These are phyloP conservation scores for Stomatorhinus walkeri DNA, from an alignment of 2,797 vertebrate genomes.

Conservation along the genomic window DNA sequence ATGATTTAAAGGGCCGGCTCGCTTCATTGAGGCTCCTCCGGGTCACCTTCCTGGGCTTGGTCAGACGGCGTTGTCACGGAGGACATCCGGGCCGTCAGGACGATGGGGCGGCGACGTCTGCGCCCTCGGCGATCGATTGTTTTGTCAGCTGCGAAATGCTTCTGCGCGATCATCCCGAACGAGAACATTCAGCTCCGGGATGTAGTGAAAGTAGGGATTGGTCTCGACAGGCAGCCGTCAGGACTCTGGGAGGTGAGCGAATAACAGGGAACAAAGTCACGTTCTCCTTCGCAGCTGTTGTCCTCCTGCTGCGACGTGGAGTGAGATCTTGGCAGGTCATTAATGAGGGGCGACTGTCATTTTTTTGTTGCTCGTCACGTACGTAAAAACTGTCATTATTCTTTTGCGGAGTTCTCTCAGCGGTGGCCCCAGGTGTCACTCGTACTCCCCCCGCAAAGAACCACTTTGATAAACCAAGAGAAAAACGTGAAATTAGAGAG, in stretches of 20 bases:
- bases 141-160: background rate
- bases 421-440: background rate
- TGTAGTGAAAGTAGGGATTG: background rate
- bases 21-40: background rate
- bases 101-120: background rate
- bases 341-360: background rate
- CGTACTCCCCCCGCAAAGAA: background rate
- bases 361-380: background rate
- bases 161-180: background rate
- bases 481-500: background rate
- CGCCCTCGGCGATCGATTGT: background rate
- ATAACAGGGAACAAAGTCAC: background rate
- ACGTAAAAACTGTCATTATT: background rate
- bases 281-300: background rate
- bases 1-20: constrained; percentile 51
- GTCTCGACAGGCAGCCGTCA: background rate
- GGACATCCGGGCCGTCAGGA: background rate
- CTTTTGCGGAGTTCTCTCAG: background rate
- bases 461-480: background rate
- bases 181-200: background rate
- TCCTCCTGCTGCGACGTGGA: background rate
- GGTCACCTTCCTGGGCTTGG: background rate
- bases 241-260: background rate
- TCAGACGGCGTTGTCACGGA: background rate
- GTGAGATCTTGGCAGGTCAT: background rate